These are phyloP conservation scores for Bos javanicus DNA, from an alignment of 2,113 vertebrate species.

Conservation along the genomic window DNA sequence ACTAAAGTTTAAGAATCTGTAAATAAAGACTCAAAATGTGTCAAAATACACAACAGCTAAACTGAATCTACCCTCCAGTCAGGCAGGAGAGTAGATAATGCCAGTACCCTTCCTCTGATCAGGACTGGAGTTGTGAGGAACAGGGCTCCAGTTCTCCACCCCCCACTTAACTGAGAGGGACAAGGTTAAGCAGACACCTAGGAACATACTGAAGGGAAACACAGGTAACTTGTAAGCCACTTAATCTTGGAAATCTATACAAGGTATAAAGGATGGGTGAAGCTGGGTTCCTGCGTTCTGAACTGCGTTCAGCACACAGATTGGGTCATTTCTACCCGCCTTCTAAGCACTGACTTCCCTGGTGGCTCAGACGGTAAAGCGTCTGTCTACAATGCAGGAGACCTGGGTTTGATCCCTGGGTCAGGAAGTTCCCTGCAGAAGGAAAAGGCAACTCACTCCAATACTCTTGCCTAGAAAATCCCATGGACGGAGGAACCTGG, in stretches of 20 bases:
- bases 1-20: not conserved
- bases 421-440: too few relatives aligned
- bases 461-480: too few relatives aligned
- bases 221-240: not conserved
- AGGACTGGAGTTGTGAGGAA: not conserved
- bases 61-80: not conserved
- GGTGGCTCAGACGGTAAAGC: too few relatives aligned
- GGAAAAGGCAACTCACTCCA: too few relatives aligned
- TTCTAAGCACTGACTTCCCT: too few relatives aligned
- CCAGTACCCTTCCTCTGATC: not conserved
- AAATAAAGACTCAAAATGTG: not conserved
- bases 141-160: not conserved
- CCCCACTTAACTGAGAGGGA: not conserved
- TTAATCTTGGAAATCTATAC: not conserved
- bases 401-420: too few relatives aligned
- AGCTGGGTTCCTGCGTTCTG: not conserved
- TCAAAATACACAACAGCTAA: not conserved
- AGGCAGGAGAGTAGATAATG: not conserved
- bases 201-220: not conserved
- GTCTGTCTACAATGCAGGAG: too few relatives aligned
- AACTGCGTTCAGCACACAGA: accelerated
- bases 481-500: too few relatives aligned
- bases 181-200: not conserved
- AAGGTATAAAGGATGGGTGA: not conserved
- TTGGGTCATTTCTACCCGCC: not conserved